Evolutionary conservation across 2,797 vertebrate genomes (phyloP).

Genomic region (Epinephelus malabaricus): DNA sequence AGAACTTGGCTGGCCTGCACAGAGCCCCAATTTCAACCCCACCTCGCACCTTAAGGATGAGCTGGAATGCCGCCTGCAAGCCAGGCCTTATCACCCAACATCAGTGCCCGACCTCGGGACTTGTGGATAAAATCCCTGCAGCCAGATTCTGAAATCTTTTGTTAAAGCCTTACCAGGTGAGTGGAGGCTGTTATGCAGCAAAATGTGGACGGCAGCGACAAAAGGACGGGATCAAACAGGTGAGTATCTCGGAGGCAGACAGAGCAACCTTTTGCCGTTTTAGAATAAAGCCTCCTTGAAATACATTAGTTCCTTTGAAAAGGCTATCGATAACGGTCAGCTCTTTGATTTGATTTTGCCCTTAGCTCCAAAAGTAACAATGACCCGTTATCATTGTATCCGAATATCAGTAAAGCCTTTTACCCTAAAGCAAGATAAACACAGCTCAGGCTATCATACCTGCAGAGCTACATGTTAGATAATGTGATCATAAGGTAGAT

Average conservation of each 20-base stretch:
- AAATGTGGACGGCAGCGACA: neutral
- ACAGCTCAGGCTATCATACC: slow-evolving; percentile 26
- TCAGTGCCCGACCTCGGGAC: neutral
- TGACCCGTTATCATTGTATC: slow-evolving; percentile 2
- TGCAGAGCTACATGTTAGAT: slow-evolving; percentile 23
- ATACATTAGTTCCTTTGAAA: neutral
- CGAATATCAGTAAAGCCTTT: slow-evolving; percentile 26
- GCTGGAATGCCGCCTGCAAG: neutral
- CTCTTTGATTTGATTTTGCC: slow-evolving; percentile 10
- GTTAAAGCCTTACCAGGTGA: neutral
- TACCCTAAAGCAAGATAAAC: slow-evolving; percentile 19
- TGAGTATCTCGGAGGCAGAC: neutral
- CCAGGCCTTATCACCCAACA: neutral
- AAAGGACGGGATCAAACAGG: slow-evolving; percentile 12
- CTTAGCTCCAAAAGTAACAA: slow-evolving; percentile 6
- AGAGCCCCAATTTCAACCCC: neutral
- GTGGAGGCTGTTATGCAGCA: neutral
- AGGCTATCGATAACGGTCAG: neutral
- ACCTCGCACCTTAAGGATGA: neutral
- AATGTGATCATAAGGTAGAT: slow-evolving; percentile 18
- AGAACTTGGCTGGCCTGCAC: slow-evolving; percentile 1
- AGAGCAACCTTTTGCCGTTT: neutral
- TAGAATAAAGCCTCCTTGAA: neutral
- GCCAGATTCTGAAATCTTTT: neutral
- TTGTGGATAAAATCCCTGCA: slow-evolving; percentile 1